phyloP scores from a whole-genome alignment of 2,113 vertebrate species.

The Antechinus stuartii region DNA sequence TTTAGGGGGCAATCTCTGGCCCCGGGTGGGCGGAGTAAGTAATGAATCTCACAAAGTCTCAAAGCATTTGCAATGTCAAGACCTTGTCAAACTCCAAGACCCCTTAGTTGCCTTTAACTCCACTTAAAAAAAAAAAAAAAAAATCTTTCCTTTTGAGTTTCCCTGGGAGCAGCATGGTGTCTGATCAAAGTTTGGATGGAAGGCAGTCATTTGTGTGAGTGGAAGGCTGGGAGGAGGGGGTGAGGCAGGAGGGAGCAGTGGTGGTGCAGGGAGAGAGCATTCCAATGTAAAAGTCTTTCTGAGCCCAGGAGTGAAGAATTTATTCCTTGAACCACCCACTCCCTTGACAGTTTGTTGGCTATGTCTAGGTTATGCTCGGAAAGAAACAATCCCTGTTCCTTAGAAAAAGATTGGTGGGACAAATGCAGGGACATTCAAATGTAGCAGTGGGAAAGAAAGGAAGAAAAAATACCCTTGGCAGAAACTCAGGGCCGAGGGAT shows the following conservation, averaged over 20 bases:
- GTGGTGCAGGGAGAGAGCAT: not conserved
- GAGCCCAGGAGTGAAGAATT: conserved; percentile 52
- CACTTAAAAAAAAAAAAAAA: not conserved
- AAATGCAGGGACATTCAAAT: conserved; percentile 71
- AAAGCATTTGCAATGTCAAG: not conserved
- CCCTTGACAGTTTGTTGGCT: conserved; percentile 59
- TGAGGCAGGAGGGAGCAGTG: not conserved
- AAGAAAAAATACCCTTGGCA: conserved; percentile 74
- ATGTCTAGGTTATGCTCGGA: conserved; percentile 31
- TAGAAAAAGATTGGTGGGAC: conserved; percentile 74
- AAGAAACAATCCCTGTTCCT: conserved; percentile 74
- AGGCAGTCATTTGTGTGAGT: not conserved
- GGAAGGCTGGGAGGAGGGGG: not conserved
- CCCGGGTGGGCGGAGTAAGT: not conserved
- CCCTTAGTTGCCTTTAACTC: conserved; percentile 2
- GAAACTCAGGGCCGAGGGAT: conserved; percentile 78
- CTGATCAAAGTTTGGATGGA: not conserved
- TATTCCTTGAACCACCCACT: conserved; percentile 28
- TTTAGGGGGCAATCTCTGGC: not conserved
- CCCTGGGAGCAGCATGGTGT: not conserved
- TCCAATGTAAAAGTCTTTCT: conserved; percentile 44
- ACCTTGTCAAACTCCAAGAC: not conserved
- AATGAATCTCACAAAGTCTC: not conserved
- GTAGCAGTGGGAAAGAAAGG: conserved; percentile 41
- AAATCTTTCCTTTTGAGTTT: not conserved